These are phyloP conservation scores for Dusona sp. DNA, from an alignment of 2,888 invertebrate genomes.

Conservation along the genomic window DNA sequence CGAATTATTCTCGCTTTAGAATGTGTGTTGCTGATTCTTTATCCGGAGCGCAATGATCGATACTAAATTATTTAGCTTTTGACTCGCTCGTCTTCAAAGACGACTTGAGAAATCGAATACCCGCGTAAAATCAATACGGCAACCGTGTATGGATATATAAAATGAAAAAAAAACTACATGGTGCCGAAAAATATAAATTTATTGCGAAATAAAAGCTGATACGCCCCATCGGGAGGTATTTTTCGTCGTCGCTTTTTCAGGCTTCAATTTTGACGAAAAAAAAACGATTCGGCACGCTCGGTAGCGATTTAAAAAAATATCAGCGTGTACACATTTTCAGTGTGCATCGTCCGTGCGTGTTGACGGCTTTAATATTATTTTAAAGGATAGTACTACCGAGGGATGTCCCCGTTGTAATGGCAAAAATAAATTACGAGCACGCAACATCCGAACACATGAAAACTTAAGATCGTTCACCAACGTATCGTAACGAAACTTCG, in stretches of 20 bases:
- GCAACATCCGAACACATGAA: background rate
- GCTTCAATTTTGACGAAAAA: background rate
- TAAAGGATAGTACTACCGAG: constrained; percentile 15
- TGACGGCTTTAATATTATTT: constrained; percentile 27
- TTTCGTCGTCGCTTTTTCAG: too few species aligned
- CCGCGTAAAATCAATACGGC: background rate
- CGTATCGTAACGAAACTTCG: background rate
- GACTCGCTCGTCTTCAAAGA: background rate
- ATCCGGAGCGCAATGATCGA: background rate
- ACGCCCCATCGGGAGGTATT: too few species aligned
- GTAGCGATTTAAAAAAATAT: background rate
- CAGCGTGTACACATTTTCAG: background rate
- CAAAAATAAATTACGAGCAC: background rate
- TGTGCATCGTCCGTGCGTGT: constrained; percentile 2
- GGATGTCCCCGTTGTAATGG: constrained; percentile 21
- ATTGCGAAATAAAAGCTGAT: too few species aligned
- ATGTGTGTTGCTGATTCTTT: background rate
- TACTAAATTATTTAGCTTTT: background rate
- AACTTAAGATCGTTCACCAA: background rate
- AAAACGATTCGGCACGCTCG: background rate
- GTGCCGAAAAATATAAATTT: background rate
- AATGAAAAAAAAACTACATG: background rate
- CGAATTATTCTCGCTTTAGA: background rate
- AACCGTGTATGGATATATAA: background rate
- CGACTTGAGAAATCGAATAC: background rate